Percentiles rank a stretch among this genome's conserved stretches.
These are phyloP conservation scores for Nomada ruficornis DNA, from an alignment of 2,888 invertebrate genomes.

Conservation along the genomic window DNA sequence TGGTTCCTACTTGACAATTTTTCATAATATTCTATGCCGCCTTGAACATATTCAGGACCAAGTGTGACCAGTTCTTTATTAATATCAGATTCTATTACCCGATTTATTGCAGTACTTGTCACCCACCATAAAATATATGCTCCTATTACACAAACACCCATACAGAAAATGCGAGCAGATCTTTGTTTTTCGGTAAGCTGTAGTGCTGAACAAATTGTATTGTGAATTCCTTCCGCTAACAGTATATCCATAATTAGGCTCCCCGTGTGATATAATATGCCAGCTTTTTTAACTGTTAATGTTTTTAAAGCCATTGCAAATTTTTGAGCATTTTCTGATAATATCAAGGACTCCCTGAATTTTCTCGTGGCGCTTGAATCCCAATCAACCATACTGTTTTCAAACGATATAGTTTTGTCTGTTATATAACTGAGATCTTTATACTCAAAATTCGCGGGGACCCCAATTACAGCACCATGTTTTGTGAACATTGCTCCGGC, in stretches of 20 bases:
- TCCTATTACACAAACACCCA: conserved; percentile 80
- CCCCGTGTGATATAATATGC: conserved; percentile 84
- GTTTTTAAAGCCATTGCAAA: conserved; percentile 93
- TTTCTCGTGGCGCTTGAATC: conserved; percentile 87
- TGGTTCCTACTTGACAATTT: conserved; percentile 90
- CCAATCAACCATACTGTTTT: conserved; percentile 88
- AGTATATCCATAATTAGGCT: conserved; percentile 86
- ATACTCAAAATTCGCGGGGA: conserved; percentile 88
- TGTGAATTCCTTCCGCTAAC: conserved; percentile 85
- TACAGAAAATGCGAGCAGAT: conserved; percentile 79
- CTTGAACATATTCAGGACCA: conserved; percentile 88
- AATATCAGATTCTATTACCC: conserved; percentile 87
- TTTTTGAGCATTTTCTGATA: conserved; percentile 92
- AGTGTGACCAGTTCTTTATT: conserved; percentile 88
- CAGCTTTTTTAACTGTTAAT: conserved; percentile 87
- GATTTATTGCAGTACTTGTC: conserved; percentile 88
- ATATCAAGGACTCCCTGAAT: conserved; percentile 88
- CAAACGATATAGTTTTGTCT: conserved; percentile 86
- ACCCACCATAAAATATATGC: conserved; percentile 87
- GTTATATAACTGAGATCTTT: conserved; percentile 85
- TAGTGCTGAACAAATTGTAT: conserved; percentile 86
- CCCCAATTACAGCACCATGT: conserved; percentile 89
- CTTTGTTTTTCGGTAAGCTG: conserved; percentile 77
- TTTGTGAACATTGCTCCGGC: conserved; percentile 85
- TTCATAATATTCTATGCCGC: conserved; percentile 91